Conservation (phyloP, 1,140 invertebrate genomes). For the Atopsyche davidsoni region DNA sequence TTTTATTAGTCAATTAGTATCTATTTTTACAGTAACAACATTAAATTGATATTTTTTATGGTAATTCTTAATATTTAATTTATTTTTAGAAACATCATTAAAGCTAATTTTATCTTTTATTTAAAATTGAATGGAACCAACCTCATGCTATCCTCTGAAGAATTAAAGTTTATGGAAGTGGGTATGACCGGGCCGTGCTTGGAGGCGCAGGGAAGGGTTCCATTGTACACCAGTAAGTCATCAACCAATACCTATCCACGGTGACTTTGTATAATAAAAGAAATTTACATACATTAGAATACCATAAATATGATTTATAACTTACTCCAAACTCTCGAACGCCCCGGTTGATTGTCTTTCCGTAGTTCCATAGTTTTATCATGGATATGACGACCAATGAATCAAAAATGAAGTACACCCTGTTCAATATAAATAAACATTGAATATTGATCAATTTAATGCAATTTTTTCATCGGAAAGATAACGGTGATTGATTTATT, state of each 20-base stretch:
- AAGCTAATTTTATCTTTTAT: conserved; percentile 6
- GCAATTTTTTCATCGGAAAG: too few species aligned
- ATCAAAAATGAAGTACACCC: conserved; percentile 76
- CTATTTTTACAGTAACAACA: background rate
- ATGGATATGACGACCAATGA: conserved; percentile 63
- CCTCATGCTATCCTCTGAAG: conserved; percentile 14
- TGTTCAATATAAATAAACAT: conserved; percentile 36
- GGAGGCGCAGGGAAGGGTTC: conserved; percentile 48
- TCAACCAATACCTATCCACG: conserved; percentile 71
- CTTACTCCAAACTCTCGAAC: conserved; percentile 77
- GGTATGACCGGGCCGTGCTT: conserved; percentile 36
- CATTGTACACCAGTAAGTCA: conserved; percentile 71
- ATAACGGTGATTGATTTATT: too few species aligned
- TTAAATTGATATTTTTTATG: background rate
- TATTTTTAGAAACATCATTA: background rate
- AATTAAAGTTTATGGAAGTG: conserved; percentile 11
- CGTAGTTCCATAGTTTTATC: conserved; percentile 81
- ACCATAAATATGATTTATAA: too few species aligned
- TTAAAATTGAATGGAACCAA: background rate
- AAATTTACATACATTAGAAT: too few species aligned
- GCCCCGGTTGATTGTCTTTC: conserved; percentile 67
- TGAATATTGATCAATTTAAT: too few species aligned
- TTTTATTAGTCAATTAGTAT: background rate
- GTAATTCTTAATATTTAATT: background rate
- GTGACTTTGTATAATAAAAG: too few species aligned